phyloP scores from a whole-genome alignment of 1,140 invertebrate species.

The Procambarus virginalis region DNA sequence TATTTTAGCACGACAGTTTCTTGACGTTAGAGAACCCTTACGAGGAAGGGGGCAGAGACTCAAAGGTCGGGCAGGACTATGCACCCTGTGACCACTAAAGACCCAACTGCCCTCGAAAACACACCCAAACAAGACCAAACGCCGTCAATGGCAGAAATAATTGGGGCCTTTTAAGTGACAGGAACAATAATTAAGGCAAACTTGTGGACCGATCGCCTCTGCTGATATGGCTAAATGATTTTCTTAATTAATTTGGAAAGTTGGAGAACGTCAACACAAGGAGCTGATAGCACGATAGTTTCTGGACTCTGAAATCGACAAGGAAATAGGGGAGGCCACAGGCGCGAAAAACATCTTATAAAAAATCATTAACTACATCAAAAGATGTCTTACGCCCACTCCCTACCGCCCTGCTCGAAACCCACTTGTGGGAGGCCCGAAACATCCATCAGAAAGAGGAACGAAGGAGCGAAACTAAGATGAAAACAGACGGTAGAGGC shows the following conservation, averaged over 20 bases:
- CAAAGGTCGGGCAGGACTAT: no score
- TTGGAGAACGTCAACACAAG: constrained; percentile 40
- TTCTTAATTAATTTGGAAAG: constrained; percentile 68
- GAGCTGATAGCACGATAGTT: constrained; percentile 50
- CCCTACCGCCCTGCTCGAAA: not conserved
- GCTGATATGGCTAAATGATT: constrained; percentile 66
- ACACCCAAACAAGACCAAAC: not conserved
- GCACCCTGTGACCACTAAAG: not conserved
- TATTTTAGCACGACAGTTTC: no score
- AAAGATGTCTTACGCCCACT: not conserved
- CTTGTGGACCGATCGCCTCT: constrained; percentile 60
- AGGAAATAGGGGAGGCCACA: not conserved
- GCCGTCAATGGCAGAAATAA: constrained; percentile 55
- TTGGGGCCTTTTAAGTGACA: constrained; percentile 63
- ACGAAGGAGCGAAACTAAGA: not conserved
- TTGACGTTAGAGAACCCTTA: no score
- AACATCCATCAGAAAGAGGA: not conserved
- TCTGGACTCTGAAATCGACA: constrained; percentile 21
- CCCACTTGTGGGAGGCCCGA: not conserved
- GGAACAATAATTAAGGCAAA: constrained; percentile 64
- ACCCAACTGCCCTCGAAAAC: not conserved
- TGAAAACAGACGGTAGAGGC: not conserved
- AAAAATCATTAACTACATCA: not conserved
- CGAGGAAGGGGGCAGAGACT: no score
- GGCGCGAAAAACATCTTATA: not conserved